phyloP scores from a whole-genome alignment of 1,140 invertebrate species.

The Bactericera cockerelli region DNA sequence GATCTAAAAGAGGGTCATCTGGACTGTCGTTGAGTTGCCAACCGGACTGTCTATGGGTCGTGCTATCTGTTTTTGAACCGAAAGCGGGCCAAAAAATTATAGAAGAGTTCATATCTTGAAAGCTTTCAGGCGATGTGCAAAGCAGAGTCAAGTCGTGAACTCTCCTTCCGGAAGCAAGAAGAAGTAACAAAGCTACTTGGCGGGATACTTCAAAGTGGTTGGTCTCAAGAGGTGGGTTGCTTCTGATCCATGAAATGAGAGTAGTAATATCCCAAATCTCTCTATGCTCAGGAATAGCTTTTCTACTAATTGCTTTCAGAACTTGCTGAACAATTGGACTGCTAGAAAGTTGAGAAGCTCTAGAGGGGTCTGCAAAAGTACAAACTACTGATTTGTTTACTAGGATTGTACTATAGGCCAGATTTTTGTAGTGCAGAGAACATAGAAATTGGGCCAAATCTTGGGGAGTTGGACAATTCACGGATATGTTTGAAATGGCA shows the following conservation, averaged over 20 bases:
- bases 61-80: slow-evolving; percentile 26
- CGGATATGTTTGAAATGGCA: slow-evolving; percentile 17
- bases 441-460: slow-evolving; percentile 23
- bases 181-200: slow-evolving; percentile 21
- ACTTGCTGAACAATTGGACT: slow-evolving; percentile 17
- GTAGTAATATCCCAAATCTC: slow-evolving; percentile 18
- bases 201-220: slow-evolving; percentile 21
- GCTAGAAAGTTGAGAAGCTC: not conserved
- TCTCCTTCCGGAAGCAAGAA: slow-evolving; percentile 22
- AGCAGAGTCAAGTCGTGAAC: slow-evolving; percentile 25
- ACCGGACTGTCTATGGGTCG: no score
- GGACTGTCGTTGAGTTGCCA: no score
- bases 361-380: slow-evolving; percentile 21
- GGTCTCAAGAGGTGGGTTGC: not conserved
- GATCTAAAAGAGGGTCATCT: no score
- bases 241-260: slow-evolving; percentile 13
- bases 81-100: slow-evolving; percentile 22
- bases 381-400: slow-evolving; percentile 26
- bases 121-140: slow-evolving; percentile 15
- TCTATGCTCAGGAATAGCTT: slow-evolving; percentile 2
- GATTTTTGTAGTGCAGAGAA: slow-evolving; percentile 18
- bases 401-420: slow-evolving; percentile 24
- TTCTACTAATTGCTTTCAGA: slow-evolving; percentile 15
- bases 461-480: slow-evolving; percentile 15
- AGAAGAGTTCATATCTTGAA: slow-evolving; percentile 14